phyloP scores from a whole-genome alignment of 2,113 vertebrate species.

The Gnathonemus longibarbis region DNA sequence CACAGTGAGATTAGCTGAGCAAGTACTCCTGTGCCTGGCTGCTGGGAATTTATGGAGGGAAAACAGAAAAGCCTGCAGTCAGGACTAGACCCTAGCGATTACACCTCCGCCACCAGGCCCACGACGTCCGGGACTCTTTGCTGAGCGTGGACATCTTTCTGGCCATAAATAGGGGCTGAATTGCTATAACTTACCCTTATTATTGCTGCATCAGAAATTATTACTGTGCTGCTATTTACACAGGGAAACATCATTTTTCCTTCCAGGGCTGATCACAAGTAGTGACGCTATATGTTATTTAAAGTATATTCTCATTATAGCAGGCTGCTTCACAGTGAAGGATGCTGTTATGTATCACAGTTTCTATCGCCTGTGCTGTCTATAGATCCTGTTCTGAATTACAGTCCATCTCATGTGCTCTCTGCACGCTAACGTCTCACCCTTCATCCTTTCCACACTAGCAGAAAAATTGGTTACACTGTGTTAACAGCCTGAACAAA shows the following conservation, averaged over 20 bases:
- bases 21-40: background rate
- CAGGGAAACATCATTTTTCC: background rate
- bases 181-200: background rate
- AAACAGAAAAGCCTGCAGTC: background rate
- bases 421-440: background rate
- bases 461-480: background rate
- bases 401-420: background rate
- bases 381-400: background rate
- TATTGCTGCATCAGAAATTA: background rate
- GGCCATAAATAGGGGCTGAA: background rate
- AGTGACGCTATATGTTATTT: background rate
- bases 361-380: background rate
- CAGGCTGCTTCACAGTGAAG: background rate
- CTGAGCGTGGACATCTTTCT: background rate
- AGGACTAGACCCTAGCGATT: background rate
- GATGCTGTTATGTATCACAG: background rate
- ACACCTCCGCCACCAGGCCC: background rate
- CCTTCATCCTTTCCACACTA: background rate
- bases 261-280: background rate
- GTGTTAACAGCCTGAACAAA: background rate
- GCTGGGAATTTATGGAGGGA: background rate
- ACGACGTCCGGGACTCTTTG: background rate
- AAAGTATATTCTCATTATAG: background rate
- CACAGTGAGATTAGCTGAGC: background rate
- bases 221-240: background rate